Evolutionary conservation across 2,797 vertebrate genomes (phyloP).

Genomic region (Crenichthys baileyi): DNA sequence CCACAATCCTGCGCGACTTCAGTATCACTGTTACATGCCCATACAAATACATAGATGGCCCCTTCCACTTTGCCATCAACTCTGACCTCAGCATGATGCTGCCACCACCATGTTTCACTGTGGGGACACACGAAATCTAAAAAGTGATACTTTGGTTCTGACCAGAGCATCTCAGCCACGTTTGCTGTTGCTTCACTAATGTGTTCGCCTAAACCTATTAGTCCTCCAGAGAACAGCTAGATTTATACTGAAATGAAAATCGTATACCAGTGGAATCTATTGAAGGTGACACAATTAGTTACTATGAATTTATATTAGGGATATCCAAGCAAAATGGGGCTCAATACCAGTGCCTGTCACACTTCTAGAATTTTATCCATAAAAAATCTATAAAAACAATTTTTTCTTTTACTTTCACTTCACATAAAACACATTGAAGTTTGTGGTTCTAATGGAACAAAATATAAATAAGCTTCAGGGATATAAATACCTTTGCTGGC

Average conservation of each 20-base stretch:
- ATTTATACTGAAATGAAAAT: background rate
- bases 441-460: background rate
- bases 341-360: background rate
- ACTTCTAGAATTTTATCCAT: background rate
- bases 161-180: background rate
- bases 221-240: background rate
- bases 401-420: background rate
- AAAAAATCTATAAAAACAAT: background rate
- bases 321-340: too few species aligned
- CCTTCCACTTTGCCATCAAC: background rate
- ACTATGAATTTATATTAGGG: background rate
- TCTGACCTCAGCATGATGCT: background rate
- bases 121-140: background rate
- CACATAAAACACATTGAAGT: background rate
- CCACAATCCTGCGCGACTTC: too few species aligned
- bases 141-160: background rate
- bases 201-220: background rate
- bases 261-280: background rate
- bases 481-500: too few species aligned
- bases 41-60: background rate
- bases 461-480: background rate
- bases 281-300: background rate
- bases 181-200: background rate
- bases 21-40: too few species aligned
- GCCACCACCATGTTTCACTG: background rate